Conservation (phyloP, 2,113 vertebrate species). For the Abramis brama region DNA sequence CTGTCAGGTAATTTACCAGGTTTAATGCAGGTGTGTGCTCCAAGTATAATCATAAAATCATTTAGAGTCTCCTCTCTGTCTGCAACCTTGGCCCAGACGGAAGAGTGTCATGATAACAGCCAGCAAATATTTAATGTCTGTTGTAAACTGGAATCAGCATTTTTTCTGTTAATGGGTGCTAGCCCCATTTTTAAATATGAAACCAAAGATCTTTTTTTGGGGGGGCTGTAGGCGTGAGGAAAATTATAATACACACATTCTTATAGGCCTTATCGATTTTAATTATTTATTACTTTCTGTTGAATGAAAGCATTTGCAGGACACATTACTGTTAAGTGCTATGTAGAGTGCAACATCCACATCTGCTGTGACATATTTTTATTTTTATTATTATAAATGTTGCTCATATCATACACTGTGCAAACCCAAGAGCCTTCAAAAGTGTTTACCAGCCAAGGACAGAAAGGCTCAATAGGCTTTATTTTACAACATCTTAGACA, state of each 20-base stretch:
- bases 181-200: neutral
- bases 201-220: neutral
- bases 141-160: constrained; percentile 31
- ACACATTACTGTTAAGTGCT: neutral
- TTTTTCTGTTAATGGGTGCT: constrained; percentile 8
- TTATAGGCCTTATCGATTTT: too few relatives aligned
- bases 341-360: neutral
- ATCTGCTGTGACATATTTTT: neutral
- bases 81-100: constrained; percentile 39
- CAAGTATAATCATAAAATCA: constrained; percentile 48
- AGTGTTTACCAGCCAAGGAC: neutral
- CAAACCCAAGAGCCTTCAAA: neutral
- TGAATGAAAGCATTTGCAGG: neutral
- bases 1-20: constrained; percentile 30
- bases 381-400: neutral
- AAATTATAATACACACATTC: neutral
- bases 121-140: constrained; percentile 35
- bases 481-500: neutral
- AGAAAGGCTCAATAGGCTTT: neutral
- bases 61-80: constrained; percentile 33
- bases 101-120: constrained; percentile 25
- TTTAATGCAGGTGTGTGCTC: constrained; percentile 50
- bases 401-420: neutral
- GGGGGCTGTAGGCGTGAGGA: neutral
- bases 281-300: neutral